These are phyloP conservation scores for Conops quadrifasciatus DNA, from an alignment of 2,888 invertebrate genomes.

Conservation along the genomic window DNA sequence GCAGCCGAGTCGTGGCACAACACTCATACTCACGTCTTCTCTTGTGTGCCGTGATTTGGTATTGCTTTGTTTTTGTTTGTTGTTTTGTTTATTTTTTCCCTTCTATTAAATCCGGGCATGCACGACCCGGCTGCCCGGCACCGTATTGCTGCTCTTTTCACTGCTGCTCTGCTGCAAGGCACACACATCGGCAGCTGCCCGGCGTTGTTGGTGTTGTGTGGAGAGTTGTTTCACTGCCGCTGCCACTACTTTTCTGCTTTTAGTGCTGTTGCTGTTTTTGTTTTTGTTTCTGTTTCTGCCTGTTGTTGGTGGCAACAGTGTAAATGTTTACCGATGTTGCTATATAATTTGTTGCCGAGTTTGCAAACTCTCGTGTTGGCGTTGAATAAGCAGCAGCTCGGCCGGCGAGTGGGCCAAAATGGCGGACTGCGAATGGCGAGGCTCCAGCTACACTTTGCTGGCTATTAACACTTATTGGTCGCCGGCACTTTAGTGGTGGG, in stretches of 20 bases:
- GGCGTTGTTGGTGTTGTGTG: slow-evolving; percentile 2
- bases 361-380: slow-evolving; percentile 51
- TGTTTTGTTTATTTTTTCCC: slow-evolving; percentile 19
- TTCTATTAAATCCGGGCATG: background rate
- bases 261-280: slow-evolving; percentile 17
- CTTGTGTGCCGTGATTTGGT: slow-evolving; percentile 55
- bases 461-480: slow-evolving; percentile 32
- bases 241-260: background rate
- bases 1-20: too few relatives aligned
- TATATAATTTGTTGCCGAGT: slow-evolving; percentile 51
- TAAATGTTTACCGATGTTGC: slow-evolving; percentile 48
- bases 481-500: slow-evolving; percentile 18
- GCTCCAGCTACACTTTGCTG: background rate
- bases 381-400: slow-evolving; percentile 29
- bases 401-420: slow-evolving; percentile 10
- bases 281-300: slow-evolving; percentile 42
- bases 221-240: background rate
- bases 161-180: background rate
- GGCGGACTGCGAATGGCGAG: slow-evolving; percentile 27
- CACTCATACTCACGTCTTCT: slow-evolving; percentile 52
- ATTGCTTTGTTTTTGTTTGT: slow-evolving; percentile 41
- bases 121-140: background rate
- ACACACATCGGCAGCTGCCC: slow-evolving; percentile 28
- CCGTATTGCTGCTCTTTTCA: slow-evolving; percentile 9
- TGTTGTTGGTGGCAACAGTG: slow-evolving; percentile 43